Conservation (phyloP, 2,797 vertebrate genomes). For the Mormyrus hasselquistii region DNA sequence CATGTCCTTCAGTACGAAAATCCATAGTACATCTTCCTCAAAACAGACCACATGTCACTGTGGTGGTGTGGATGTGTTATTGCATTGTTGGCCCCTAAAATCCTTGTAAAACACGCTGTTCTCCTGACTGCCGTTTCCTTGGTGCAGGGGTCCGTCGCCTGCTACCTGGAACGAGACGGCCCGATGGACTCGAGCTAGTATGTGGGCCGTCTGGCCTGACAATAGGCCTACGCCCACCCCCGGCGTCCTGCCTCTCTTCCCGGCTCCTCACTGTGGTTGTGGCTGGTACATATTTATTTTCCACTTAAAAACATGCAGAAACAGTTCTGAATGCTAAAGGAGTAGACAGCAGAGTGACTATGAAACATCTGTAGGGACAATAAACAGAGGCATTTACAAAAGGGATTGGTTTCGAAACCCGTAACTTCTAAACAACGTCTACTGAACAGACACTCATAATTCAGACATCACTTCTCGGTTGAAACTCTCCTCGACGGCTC, state of each 20-base stretch:
- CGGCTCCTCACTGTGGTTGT: neutral
- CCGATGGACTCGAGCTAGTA: neutral
- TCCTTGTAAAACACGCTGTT: constrained; percentile 22
- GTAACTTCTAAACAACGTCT: constrained; percentile 51
- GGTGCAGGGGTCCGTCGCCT: constrained; percentile 39
- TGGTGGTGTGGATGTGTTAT: constrained; percentile 41
- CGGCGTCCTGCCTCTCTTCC: neutral
- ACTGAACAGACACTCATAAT: constrained; percentile 54
- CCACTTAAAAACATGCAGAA: constrained; percentile 57
- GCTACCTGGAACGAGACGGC: neutral
- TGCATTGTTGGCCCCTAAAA: constrained; percentile 49
- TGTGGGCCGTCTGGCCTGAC: neutral
- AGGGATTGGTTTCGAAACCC: constrained; percentile 55
- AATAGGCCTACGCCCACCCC: neutral
- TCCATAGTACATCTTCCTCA: neutral
- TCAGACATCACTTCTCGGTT: constrained; percentile 47
- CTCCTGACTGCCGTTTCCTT: constrained; percentile 38
- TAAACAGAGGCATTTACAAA: constrained; percentile 35
- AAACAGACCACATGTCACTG: constrained; percentile 10
- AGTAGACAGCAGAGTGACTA: constrained; percentile 30
- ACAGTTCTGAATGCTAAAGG: constrained; percentile 27
- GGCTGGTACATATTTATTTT: constrained; percentile 18
- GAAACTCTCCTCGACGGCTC: constrained; percentile 42
- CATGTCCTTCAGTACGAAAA: neutral
- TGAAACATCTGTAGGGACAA: constrained; percentile 34